phyloP scores from a whole-genome alignment of 2,888 invertebrate species.

The Amblyjoppa proteus region DNA sequence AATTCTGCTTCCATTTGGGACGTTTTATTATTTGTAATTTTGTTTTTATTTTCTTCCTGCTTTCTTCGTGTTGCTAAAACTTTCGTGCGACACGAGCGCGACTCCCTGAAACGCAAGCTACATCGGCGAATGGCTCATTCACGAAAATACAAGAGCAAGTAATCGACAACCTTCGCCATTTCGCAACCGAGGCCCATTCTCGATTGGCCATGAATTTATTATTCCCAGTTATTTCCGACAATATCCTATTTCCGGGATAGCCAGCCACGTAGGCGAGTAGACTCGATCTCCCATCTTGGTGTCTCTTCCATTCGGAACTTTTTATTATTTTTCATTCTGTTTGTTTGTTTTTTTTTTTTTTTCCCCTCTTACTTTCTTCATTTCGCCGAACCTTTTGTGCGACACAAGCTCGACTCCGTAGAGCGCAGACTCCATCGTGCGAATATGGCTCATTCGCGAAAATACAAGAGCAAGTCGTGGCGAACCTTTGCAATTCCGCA shows the following conservation, averaged over 20 bases:
- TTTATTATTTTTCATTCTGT: no score
- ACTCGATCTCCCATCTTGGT: background rate
- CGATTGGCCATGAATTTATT: constrained; percentile 9
- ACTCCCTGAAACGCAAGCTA: no score
- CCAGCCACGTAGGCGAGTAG: background rate
- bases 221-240: constrained; percentile 26
- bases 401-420: background rate
- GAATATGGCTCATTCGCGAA: background rate
- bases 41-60: no score
- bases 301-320: background rate
- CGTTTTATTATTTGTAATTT: no score
- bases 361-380: no score
- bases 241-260: background rate
- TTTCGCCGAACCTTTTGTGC: no score
- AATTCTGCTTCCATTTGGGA: no score
- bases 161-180: background rate
- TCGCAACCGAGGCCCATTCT: background rate
- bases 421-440: background rate
- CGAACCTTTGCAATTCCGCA: constrained; percentile 2
- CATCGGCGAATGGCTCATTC: background rate
- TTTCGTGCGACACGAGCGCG: no score
- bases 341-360: no score
- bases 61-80: no score
- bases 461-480: background rate
- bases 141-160: background rate